Base-by-base conservation (phyloP, 2,797 vertebrate species). In the Varecia variegata region DNA sequence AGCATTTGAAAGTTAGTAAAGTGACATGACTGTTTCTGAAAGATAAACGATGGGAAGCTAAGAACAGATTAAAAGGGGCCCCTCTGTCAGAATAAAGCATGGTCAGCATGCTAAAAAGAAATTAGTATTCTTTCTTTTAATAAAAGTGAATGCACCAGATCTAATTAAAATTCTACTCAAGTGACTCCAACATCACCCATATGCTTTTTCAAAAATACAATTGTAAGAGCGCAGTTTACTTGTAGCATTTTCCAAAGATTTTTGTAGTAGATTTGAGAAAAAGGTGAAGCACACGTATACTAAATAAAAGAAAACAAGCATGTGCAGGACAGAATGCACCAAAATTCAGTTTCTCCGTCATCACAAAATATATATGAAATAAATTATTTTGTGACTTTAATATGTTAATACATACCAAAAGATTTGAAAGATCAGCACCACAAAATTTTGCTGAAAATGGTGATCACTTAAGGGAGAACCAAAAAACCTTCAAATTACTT, bases 121-220 rank as follows among this genome's bases (percentile, higher is more conserved):
- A 79, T 65, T 38, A 45, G 47, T 76, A 82, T 43, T 95, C 93
- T 88, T 95, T 95, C 90, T 81, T 79, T 95, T 95, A 94, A 95
- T 93, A 94, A 81, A 97, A 94, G 88, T 77, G 94, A 97, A 95
- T 95, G 52, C 62, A 90, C 20, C 62, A 54, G 60, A 90, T 90
- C 88, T 96, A 93, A 92, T 97, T 97, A 86, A 96, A 96, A 97
- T 97, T 97, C 95, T 74, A 87, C 84, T 92, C 92, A 74, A 67
- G 43, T 85, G 76, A 96, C 81, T 56, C 25, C 77, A 92, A 58
- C 32, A 47, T 47, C 40, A 92, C 76, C 80, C 85, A 93, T 94
- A 96, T 32, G 50, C 77, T 91, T 88, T 90, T 71, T 73, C 65
- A 92, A 96, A 96, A 90, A 65, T 52, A 58, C 43, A 92, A 73